Conservation (phyloP, 2,113 vertebrate species). For the Clupea harengus region DNA sequence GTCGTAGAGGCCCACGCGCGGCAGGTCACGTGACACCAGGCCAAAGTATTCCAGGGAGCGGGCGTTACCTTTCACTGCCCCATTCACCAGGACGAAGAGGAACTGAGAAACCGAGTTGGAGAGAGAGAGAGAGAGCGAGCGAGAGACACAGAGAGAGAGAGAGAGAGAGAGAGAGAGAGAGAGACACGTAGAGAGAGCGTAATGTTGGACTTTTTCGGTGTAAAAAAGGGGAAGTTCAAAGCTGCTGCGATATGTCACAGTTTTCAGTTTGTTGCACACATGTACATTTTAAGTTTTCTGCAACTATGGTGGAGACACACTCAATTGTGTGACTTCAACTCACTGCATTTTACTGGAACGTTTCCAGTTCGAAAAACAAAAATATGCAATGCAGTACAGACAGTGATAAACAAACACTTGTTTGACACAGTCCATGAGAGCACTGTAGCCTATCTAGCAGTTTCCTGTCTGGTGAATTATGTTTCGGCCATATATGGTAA, state of each 20-base stretch:
- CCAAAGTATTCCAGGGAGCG: slow-evolving; percentile 78
- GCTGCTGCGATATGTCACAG: background rate
- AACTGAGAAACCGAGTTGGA: slow-evolving; percentile 69
- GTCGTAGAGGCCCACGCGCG: slow-evolving; percentile 81
- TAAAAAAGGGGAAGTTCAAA: background rate
- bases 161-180: background rate
- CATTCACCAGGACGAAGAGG: slow-evolving; percentile 86
- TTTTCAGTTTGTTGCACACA: background rate
- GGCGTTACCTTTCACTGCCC: slow-evolving; percentile 69
- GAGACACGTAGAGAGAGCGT: background rate
- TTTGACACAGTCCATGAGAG: too few relatives aligned
- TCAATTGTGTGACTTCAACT: too few relatives aligned
- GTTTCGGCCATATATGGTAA: too few relatives aligned
- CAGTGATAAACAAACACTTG: too few relatives aligned
- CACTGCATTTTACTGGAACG: too few relatives aligned
- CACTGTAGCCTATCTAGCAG: too few relatives aligned
- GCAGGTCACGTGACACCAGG: slow-evolving; percentile 78
- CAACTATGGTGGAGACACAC: background rate
- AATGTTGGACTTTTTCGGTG: background rate
- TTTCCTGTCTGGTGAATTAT: too few relatives aligned
- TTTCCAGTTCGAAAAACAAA: too few relatives aligned
- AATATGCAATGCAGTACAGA: too few relatives aligned
- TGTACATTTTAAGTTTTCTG: background rate
- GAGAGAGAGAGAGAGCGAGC: background rate
- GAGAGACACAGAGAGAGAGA: background rate